Evolutionary conservation across 2,113 vertebrate genomes (phyloP).

Genomic region (Orycteropus afer): DNA sequence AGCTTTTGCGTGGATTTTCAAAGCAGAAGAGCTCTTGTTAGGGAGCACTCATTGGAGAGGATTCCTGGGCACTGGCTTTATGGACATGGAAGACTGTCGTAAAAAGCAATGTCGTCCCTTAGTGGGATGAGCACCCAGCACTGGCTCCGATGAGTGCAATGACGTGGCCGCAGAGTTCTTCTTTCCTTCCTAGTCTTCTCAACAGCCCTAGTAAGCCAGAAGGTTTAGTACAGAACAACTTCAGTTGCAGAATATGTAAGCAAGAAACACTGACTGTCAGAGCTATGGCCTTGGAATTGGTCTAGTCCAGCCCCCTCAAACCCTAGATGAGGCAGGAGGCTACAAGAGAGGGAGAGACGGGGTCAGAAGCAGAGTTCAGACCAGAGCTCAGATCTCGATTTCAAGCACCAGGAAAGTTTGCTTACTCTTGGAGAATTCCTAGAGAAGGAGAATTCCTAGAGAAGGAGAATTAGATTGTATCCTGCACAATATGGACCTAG

Average conservation of each 20-base stretch:
- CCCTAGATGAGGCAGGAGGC: neutral
- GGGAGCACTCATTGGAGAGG: neutral
- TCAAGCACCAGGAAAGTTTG: neutral
- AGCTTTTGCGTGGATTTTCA: neutral
- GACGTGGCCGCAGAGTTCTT: neutral
- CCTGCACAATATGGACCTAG: neutral
- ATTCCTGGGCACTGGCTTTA: neutral
- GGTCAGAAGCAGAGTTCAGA: neutral
- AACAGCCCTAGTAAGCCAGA: neutral
- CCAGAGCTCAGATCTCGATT: neutral
- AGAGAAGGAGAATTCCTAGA: neutral
- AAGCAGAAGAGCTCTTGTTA: neutral
- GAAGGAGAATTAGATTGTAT: neutral
- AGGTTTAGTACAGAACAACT: neutral
- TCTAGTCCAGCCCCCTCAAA: neutral
- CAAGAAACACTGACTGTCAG: neutral
- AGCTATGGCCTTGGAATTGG: neutral
- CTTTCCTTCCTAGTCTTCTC: neutral
- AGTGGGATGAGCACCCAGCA: accelerated
- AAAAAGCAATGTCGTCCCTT: neutral
- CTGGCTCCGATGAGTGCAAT: neutral
- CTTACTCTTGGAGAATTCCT: neutral
- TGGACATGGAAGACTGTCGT: neutral
- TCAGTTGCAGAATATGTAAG: neutral
- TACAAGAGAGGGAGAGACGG: neutral